These are phyloP conservation scores for Danio kyathit DNA, from an alignment of 2,797 vertebrate genomes.

Conservation along the genomic window DNA sequence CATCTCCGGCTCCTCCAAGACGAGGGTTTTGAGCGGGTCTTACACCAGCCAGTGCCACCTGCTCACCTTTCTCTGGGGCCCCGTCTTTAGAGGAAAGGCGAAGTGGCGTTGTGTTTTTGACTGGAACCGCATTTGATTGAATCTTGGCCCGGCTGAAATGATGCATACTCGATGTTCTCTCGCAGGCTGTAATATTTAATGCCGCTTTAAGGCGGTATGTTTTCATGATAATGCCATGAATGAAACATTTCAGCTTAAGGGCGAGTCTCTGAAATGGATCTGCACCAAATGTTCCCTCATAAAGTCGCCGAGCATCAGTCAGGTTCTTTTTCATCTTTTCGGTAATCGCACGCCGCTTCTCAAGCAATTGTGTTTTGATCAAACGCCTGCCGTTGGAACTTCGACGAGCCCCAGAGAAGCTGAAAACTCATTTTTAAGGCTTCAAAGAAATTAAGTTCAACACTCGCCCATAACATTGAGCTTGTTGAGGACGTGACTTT, in stretches of 20 bases:
- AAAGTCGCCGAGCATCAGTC: constrained; percentile 26
- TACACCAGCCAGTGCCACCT: constrained; percentile 48
- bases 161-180: constrained; percentile 29
- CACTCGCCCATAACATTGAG: constrained; percentile 41
- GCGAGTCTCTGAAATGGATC: constrained; percentile 31
- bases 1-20: constrained; percentile 47
- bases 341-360: constrained; percentile 44
- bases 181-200: constrained; percentile 30
- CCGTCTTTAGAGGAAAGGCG: constrained; percentile 37
- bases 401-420: constrained; percentile 49
- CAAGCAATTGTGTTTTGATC: constrained; percentile 55
- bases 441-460: constrained; percentile 50
- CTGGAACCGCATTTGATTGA: constrained; percentile 39
- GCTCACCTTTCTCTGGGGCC: constrained; percentile 44
- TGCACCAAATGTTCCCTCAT: constrained; percentile 26
- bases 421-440: constrained; percentile 52
- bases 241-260: constrained; percentile 46
- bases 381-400: constrained; percentile 32
- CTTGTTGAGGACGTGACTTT: constrained; percentile 16
- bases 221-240: constrained; percentile 43
- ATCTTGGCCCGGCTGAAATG: constrained; percentile 18
- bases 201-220: constrained; percentile 22
- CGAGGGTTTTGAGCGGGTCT: constrained; percentile 31
- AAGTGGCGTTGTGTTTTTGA: constrained; percentile 14
- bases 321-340: constrained; percentile 55